Base-by-base conservation (phyloP, 2,113 vertebrate genomes). In the Prietella phreatophila region DNA sequence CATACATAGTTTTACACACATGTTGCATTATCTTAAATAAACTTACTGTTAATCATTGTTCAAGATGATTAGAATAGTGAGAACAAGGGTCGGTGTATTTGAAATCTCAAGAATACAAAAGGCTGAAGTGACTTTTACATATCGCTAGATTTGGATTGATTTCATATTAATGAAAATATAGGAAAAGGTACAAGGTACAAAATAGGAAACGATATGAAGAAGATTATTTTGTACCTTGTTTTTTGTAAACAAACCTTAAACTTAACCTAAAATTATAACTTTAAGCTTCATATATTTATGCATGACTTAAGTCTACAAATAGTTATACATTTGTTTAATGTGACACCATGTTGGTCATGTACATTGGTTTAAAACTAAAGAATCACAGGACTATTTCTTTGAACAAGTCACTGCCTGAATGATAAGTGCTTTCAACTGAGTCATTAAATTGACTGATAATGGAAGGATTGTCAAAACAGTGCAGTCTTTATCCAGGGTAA, bases 401-500 rank as follows among this genome's bases (percentile, higher is more conserved):
- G 61, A 88, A 47, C 82, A 88, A 65, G 82, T 84, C 82, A 39
- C 53, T 53, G 53, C 76, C 63, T 53, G 42, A 3, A 14, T 82
- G 63, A 85, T 63, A 58, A 85, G 82, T 87, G 63, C 63, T 56
- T 83, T 88, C 10, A 80, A 65, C 47, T 67, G 75, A 88, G 79
- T 50, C 82, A 85, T 30, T 87, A 53, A 47, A 9, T 42, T 47
- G 78, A 30, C 10, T 86, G 83, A 79, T 88, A 91, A 92, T 78
- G 58, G 82, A 88, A 89, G 39, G 89, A 81, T 90, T 90, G 89
- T 91, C 76, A 88, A 92, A 91, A 88, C 80, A 88, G 47, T 82
- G 85, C 88, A 65, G 63, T 89, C 53, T 88, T 93, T 94, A 94
- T 94, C 93, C 92, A 50, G 4, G 88, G 91, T 91, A 93, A 90